A percentile compares a stretch with the other conserved stretches of the same genome.
Conservation (phyloP, 2,888 invertebrate species). For the Spodoptera littoralis region DNA sequence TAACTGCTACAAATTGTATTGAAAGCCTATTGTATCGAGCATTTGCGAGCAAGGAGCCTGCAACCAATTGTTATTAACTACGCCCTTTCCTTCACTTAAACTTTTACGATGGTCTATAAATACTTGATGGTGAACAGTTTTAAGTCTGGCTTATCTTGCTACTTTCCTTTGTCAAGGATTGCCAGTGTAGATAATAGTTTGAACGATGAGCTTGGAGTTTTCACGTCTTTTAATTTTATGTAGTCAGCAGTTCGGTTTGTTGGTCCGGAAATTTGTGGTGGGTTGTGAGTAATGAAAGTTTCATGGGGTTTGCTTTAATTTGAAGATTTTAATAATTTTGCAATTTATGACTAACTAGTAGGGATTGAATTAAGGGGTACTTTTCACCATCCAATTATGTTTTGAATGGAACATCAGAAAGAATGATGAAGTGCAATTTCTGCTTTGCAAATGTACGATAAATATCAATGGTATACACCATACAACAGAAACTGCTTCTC, state of each 20-base stretch:
- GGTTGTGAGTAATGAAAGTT: not conserved
- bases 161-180: constrained; percentile 25
- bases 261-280: constrained; percentile 1
- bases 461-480: too few species aligned
- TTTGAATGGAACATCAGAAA: too few species aligned
- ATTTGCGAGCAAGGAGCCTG: constrained; percentile 14
- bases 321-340: too few species aligned
- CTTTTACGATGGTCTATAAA: constrained; percentile 48
- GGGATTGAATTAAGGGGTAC: too few species aligned
- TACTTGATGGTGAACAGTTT: constrained; percentile 35
- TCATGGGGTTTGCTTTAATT: not conserved
- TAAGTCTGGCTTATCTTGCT: constrained; percentile 27
- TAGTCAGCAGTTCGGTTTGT: constrained; percentile 8
- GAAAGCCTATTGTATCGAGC: constrained; percentile 31
- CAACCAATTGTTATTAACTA: constrained; percentile 34
- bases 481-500: too few species aligned
- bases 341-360: too few species aligned
- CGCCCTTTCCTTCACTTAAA: constrained; percentile 45
- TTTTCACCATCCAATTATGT: too few species aligned
- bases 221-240: constrained; percentile 25
- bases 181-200: constrained; percentile 27
- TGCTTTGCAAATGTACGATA: too few species aligned
- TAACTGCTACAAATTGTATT: constrained; percentile 32
- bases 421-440: too few species aligned
- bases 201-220: constrained; percentile 11